Percentiles rank a stretch among this genome's conserved stretches.
These are phyloP conservation scores for Zophobas atratus DNA, from an alignment of 1,140 invertebrate genomes.

Conservation along the genomic window DNA sequence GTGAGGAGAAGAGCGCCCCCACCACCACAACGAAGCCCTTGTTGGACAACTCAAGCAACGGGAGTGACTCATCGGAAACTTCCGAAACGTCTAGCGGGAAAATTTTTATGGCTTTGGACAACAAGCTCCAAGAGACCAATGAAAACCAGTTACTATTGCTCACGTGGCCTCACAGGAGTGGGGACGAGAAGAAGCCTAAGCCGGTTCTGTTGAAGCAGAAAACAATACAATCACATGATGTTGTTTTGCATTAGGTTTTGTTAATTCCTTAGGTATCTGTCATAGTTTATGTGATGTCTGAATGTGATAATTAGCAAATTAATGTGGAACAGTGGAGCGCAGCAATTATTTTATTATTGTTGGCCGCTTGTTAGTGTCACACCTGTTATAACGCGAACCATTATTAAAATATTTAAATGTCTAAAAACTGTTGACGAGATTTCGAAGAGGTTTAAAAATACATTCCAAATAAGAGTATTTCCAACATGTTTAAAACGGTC, in stretches of 20 bases:
- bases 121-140: slow-evolving; percentile 58
- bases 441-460: slow-evolving; percentile 17
- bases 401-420: slow-evolving; percentile 42
- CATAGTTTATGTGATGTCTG: slow-evolving; percentile 55
- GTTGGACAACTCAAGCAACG: slow-evolving; percentile 56
- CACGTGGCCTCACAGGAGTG: slow-evolving; percentile 68
- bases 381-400: slow-evolving; percentile 50
- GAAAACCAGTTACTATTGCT: slow-evolving; percentile 71
- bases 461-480: slow-evolving; percentile 33
- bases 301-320: slow-evolving; percentile 56
- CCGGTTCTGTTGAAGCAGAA: slow-evolving; percentile 50
- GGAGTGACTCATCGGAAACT: slow-evolving; percentile 68
- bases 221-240: slow-evolving; percentile 58
- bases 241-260: slow-evolving; percentile 47
- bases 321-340: slow-evolving; percentile 9
- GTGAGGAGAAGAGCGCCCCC: slow-evolving; percentile 53
- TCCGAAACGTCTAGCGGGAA: slow-evolving; percentile 67
- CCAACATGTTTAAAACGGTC: not conserved
- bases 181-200: slow-evolving; percentile 48
- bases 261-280: slow-evolving; percentile 33
- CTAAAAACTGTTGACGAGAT: slow-evolving; percentile 30
- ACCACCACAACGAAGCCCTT: slow-evolving; percentile 58
- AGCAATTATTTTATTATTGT: slow-evolving; percentile 35
- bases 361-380: slow-evolving; percentile 42
- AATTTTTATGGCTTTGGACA: slow-evolving; percentile 62